These are phyloP conservation scores for Drosophila grimshawi DNA, from an alignment of 1,140 invertebrate species.

Conservation along the genomic window DNA sequence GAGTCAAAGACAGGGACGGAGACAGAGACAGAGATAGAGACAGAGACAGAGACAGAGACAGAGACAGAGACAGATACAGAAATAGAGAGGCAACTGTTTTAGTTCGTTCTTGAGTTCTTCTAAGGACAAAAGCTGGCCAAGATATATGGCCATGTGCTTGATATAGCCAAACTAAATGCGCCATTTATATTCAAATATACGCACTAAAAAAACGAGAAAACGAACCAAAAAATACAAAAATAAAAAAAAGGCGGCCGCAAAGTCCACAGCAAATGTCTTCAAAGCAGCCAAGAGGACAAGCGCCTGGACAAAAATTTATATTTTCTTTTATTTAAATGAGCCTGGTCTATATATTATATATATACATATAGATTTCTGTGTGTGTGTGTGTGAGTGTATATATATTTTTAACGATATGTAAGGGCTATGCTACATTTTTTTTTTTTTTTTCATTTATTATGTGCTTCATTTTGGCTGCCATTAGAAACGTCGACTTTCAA, in stretches of 20 bases:
- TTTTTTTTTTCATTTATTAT: constrained; percentile 24
- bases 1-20: constrained; percentile 8
- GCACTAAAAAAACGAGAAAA: constrained; percentile 74
- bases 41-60: constrained; percentile 10
- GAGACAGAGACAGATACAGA: constrained; percentile 27
- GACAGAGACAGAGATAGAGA: constrained; percentile 27
- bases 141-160: constrained; percentile 81
- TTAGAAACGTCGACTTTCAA: constrained; percentile 71
- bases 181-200: constrained; percentile 83
- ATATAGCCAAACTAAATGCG: constrained; percentile 80
- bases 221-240: constrained; percentile 69
- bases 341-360: constrained; percentile 46
- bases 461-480: constrained; percentile 41
- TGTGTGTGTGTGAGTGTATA: constrained; percentile 37
- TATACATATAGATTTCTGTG: constrained; percentile 23
- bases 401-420: constrained; percentile 53
- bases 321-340: constrained; percentile 82
- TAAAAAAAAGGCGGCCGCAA: constrained; percentile 52
- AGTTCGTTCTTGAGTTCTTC: constrained; percentile 6
- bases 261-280: constrained; percentile 51
- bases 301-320: constrained; percentile 66
- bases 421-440: constrained; percentile 54
- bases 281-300: constrained; percentile 55
- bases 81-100: constrained; percentile 33
- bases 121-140: constrained; percentile 67